Base-by-base conservation (phyloP, 2,797 vertebrate genomes). In the Anguilla megastoma region DNA sequence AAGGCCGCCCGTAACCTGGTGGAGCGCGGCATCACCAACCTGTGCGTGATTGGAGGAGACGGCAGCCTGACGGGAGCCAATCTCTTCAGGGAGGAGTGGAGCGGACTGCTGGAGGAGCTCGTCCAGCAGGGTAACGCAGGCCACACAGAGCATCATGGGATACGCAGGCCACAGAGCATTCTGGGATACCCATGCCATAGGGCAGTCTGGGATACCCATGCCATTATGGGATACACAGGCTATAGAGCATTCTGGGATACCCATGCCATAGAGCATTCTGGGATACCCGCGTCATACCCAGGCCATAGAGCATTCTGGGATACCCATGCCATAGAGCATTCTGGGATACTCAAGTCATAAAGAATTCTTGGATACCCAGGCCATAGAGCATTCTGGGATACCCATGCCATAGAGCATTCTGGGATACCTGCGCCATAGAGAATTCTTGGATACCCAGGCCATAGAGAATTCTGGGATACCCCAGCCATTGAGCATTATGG, bases 41-140 rank as follows among this genome's bases (percentile, higher is more conserved):
- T 99, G 74, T 99, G 99, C 16, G 99, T 99, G 90, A 99, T 99
- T 1, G 99, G 99, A 0, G 99, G 99, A 16, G 99, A 99, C 0
- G 98, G 98, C 60, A 99, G 99, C 89, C 93, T 99, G 88, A 99
- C 99, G 0, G 99, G 99, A 0, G 98, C 98, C 92, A 99, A 99
- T 94, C 95, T 99, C 58, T 99, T 99, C 94, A 96, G 97, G 41
- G 96, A 96, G 90, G 98, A 99, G 86, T 99, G 99, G 99, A 98
- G 94, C 0, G 97, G 96, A 4, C 96, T 99, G 89, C 94, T 99
- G 89, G 91, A 93, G 0, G 98, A 99, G 91, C 93, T 99, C 90
- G 95, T 97, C 8, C 90, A 94, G 69, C 94, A 96, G 6, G 97
- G 98, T 98, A 89, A 2, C 89, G 18, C 30, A 2, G n/a, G 41